Evolutionary conservation across 2,888 invertebrate species (phyloP), one percentile per base, ranked within the genome.

Genomic region (Seira sanloemensis): DNA sequence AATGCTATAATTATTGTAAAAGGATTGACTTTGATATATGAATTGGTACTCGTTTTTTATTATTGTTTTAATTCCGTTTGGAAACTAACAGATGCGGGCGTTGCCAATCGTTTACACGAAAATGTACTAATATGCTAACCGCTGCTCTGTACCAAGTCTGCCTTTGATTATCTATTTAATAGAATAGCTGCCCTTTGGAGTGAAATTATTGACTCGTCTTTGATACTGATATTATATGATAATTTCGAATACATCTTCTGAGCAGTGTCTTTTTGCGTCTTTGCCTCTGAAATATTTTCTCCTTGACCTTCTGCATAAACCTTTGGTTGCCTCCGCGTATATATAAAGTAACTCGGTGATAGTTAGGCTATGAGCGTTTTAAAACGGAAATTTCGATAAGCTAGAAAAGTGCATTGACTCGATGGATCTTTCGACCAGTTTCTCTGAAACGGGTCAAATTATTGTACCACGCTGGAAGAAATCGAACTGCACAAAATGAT

Each of bases 141-240:
- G 58, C 9, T 58, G 58, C n/a, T 58, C 58, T 58, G 58, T 58
- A 58, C 58, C 58, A 58, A 58, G n/a, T 58, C 18, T 58, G 58
- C 58, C 58, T 58, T 58, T 58, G n/a, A 58, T 58, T 58, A 9
- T 58, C n/a, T n/a, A n/a, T n/a, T n/a, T n/a, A n/a, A n/a, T n/a
- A n/a, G n/a, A n/a, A 37, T 4, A 37, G 37, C 12, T 4, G 5
- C 4, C 4, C 37, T 58, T 58, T 58, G n/a, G 58, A 58, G n/a
- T 58, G 58, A 37, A 37, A 37, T 37, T 37, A 37, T 2, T 58
- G 58, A 18, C n/a, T 58, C n/a, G 18, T 58, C 58, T 58, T 58
- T 58, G 58, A 58, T 58, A 58, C 58, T 58, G 58, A 58, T 58
- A 58, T 58, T 58, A 58, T 18, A 58, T n/a, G 5, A 58, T 58